These are phyloP conservation scores for Halcyon leucocephala DNA, from an alignment of 2,797 vertebrate genomes.

Conservation along the genomic window DNA sequence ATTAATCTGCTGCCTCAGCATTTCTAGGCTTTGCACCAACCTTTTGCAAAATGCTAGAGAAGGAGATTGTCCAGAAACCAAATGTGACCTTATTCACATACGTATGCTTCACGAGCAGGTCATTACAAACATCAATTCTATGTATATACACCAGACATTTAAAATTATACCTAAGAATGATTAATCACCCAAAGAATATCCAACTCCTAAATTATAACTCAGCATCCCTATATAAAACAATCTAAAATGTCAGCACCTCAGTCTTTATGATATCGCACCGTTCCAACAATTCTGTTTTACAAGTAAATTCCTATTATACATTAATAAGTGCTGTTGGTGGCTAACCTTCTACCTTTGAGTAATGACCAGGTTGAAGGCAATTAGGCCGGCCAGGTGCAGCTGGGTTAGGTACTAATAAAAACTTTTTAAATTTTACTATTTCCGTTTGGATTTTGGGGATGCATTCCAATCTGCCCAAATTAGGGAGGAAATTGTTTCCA, in stretches of 20 bases:
- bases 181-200: constrained; percentile 76
- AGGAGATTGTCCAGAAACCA: constrained; percentile 29
- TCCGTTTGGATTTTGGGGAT: constrained; percentile 88
- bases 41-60: neutral
- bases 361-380: constrained; percentile 87
- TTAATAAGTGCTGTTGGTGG: constrained; percentile 86
- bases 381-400: constrained; percentile 96
- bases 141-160: constrained; percentile 1
- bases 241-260: constrained; percentile 82
- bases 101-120: constrained; percentile 22
- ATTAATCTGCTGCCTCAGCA: constrained; percentile 23
- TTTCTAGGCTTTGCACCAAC: constrained; percentile 6
- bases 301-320: constrained; percentile 86
- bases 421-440: constrained; percentile 95
- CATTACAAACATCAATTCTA: constrained; percentile 54
- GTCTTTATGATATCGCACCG: constrained; percentile 84
- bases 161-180: constrained; percentile 67
- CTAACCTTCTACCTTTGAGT: constrained; percentile 82
- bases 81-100: constrained; percentile 17
- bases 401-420: constrained; percentile 88
- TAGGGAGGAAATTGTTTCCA: constrained; percentile 82
- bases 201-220: constrained; percentile 79
- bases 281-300: constrained; percentile 84
- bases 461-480: constrained; percentile 83
- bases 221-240: constrained; percentile 75